A percentile compares a stretch with the other conserved stretches of the same genome.
These are phyloP conservation scores for Melanotaenia parkinsoni DNA, from an alignment of 2,797 vertebrate species.

Conservation along the genomic window DNA sequence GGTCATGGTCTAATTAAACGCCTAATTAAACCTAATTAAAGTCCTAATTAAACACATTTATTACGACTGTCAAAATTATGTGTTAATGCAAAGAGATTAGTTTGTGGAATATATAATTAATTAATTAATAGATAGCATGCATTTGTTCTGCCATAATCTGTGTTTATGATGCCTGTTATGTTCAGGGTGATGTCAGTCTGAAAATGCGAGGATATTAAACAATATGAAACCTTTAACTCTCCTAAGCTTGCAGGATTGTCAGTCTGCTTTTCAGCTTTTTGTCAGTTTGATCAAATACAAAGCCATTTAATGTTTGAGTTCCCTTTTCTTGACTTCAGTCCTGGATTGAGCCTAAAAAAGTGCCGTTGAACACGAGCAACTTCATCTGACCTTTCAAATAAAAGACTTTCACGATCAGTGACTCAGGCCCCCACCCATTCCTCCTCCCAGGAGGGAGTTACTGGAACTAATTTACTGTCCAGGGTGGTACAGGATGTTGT, in stretches of 20 bases:
- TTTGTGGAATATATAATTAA: no score
- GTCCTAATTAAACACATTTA: no score
- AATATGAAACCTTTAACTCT: background rate
- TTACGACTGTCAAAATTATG: no score
- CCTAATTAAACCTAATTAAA: no score
- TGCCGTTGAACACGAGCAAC: slow-evolving; percentile 17
- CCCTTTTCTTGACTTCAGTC: background rate
- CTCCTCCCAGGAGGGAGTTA: slow-evolving; percentile 28
- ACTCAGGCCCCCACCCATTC: slow-evolving; percentile 55
- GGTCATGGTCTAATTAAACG: no score
- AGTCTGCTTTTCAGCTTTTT: background rate
- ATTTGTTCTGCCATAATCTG: background rate
- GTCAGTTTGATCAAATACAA: no score
- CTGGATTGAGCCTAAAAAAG: slow-evolving; percentile 16
- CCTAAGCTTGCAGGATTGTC: background rate
- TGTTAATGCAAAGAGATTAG: no score
- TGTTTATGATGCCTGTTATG: background rate
- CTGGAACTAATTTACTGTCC: slow-evolving; percentile 44
- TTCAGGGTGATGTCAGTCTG: background rate
- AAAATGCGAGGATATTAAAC: background rate
- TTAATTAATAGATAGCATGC: background rate
- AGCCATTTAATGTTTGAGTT: background rate
- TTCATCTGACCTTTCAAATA: slow-evolving; percentile 41
- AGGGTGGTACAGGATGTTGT: slow-evolving; percentile 68
- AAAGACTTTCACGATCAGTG: slow-evolving; percentile 36